Conservation (phyloP, 2,797 vertebrate genomes). For the Sylvia borin region DNA sequence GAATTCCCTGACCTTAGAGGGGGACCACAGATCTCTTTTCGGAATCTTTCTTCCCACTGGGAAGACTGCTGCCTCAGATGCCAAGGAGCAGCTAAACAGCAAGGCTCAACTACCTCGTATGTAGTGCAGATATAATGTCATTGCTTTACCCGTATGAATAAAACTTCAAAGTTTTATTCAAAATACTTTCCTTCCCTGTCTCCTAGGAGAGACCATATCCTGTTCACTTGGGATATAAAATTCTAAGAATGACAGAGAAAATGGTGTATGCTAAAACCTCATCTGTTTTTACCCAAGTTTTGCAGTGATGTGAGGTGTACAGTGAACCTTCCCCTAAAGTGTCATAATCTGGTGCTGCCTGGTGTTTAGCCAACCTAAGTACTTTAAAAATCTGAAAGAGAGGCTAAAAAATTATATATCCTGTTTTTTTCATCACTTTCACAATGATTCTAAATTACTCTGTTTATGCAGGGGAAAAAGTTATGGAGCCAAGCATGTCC, state of each 20-base stretch:
- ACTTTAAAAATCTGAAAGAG: neutral
- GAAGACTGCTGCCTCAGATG: neutral
- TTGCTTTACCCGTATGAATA: neutral
- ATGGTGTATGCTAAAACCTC: neutral
- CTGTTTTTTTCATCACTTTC: neutral
- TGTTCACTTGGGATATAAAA: neutral
- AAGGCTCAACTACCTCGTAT: neutral
- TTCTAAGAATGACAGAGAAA: neutral
- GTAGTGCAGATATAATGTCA: neutral
- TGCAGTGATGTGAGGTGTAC: neutral
- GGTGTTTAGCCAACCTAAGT: neutral
- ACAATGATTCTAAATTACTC: neutral
- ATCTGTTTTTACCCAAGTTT: neutral
- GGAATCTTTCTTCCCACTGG: neutral
- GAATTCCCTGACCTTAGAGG: neutral
- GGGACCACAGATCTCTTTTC: neutral
- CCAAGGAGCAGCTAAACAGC: neutral
- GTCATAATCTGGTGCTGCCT: neutral
- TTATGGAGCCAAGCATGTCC: neutral
- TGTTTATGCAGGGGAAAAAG: neutral
- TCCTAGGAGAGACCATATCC: neutral
- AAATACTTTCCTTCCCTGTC: neutral
- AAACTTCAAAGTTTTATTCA: neutral
- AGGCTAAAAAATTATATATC: neutral
- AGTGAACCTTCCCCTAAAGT: neutral